A percentile compares a stretch with the other conserved stretches of the same genome.
These are phyloP conservation scores for Seriola dumerili DNA, from an alignment of 2,113 vertebrate genomes.

Conservation along the genomic window DNA sequence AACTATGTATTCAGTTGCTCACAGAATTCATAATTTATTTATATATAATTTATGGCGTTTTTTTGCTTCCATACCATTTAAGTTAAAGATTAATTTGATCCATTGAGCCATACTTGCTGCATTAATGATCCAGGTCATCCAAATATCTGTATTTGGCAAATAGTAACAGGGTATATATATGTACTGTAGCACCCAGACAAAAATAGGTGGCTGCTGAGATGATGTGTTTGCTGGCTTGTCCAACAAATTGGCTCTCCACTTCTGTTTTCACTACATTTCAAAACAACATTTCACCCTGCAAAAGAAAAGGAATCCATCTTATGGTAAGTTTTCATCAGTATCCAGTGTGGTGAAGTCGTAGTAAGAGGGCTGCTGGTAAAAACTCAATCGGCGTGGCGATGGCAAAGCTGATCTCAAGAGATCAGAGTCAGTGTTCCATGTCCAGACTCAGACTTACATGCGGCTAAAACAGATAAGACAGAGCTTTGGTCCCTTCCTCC, in stretches of 20 bases:
- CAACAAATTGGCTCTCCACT: neutral
- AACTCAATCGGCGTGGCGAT: constrained; percentile 34
- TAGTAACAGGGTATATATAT: neutral
- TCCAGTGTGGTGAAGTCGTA: constrained; percentile 2
- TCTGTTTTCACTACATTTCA: neutral
- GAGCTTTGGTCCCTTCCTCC: constrained; percentile 38
- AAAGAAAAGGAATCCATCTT: constrained; percentile 3
- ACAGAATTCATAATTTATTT: neutral
- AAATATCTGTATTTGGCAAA: neutral
- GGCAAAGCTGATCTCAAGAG: constrained; percentile 64
- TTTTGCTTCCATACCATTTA: neutral
- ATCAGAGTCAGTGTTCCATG: constrained; percentile 66
- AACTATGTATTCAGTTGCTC: neutral
- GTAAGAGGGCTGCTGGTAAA: constrained; percentile 37
- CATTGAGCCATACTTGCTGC: neutral
- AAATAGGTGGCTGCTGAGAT: neutral
- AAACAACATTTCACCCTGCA: neutral
- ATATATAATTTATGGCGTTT: neutral
- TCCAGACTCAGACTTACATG: constrained; percentile 54
- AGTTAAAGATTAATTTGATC: neutral
- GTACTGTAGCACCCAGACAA: neutral
- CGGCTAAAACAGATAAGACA: constrained; percentile 63
- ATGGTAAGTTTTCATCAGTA: constrained; percentile 30
- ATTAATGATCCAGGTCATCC: constrained; percentile 8
- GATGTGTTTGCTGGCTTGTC: neutral